Percentiles rank a stretch among this genome's conserved stretches.
phyloP scores from a whole-genome alignment of 2,113 vertebrate species.

The Scopus umbretta region DNA sequence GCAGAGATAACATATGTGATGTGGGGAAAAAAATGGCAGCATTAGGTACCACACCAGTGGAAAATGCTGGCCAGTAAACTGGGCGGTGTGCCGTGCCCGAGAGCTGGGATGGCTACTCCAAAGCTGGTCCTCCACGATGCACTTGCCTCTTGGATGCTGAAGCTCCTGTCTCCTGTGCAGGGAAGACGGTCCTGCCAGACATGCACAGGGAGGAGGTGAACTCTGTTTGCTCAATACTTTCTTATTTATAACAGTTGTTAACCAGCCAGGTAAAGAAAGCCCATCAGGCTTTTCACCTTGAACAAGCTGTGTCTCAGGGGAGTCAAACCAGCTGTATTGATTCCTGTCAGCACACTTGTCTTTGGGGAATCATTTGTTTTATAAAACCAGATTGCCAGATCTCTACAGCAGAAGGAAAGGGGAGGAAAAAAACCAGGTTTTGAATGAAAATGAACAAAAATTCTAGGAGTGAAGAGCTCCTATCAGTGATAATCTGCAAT shows the following conservation, averaged over 20 bases:
- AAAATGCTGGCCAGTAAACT: not conserved
- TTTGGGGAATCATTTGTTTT: not conserved
- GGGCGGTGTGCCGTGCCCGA: not conserved
- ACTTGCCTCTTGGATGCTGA: not conserved
- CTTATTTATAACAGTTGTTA: not conserved
- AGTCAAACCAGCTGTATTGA: not conserved
- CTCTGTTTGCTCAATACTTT: not conserved
- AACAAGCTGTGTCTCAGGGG: not conserved
- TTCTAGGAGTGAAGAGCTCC: not conserved
- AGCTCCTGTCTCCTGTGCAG: not conserved
- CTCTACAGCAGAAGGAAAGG: not conserved
- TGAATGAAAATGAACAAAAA: not conserved
- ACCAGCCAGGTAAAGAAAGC: not conserved
- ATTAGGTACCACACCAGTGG: accelerated
- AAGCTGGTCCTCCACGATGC: not conserved
- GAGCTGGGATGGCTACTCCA: not conserved
- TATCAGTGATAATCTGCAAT: not conserved
- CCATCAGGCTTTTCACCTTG: not conserved
- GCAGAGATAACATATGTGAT: accelerated
- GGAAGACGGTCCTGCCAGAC: not conserved
- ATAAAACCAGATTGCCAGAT: not conserved
- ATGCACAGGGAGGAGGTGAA: not conserved
- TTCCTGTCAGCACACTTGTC: not conserved
- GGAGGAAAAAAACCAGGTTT: not conserved
- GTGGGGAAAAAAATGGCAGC: not conserved